A percentile compares a stretch with the other conserved stretches of the same genome.
These are phyloP conservation scores for Setophaga kirtlandii DNA, from an alignment of 2,113 vertebrate genomes.

Conservation along the genomic window DNA sequence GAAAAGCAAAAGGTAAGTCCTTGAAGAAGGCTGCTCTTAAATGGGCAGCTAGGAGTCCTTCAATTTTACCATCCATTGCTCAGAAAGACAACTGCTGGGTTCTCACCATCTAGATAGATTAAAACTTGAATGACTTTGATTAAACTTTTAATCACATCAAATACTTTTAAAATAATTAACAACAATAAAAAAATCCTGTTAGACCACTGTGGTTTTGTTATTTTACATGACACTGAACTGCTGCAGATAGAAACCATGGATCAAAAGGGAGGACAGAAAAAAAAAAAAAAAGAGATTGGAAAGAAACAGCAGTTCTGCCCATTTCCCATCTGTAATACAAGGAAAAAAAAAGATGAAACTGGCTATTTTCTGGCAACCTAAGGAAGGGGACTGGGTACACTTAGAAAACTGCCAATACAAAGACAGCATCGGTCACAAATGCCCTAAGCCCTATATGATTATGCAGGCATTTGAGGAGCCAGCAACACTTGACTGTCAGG, in stretches of 20 bases:
- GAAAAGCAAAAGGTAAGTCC: neutral
- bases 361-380: neutral
- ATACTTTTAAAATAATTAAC: neutral
- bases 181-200: neutral
- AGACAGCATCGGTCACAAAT: neutral
- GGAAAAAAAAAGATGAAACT: fast-evolving
- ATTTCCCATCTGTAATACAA: neutral
- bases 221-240: neutral
- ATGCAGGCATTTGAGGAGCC: neutral
- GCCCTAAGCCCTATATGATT: neutral
- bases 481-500: neutral
- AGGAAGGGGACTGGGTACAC: neutral
- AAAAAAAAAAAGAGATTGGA: neutral
- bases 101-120: neutral
- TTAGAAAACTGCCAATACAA: neutral
- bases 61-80: neutral
- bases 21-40: neutral
- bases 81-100: neutral
- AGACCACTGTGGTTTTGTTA: neutral
- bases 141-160: neutral
- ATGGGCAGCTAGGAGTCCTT: neutral
- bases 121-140: neutral
- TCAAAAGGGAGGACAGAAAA: neutral
- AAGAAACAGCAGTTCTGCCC: neutral
- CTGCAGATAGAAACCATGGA: neutral